Evolutionary conservation across 2,113 vertebrate genomes (phyloP).

Genomic region (Lagopus leucura): DNA sequence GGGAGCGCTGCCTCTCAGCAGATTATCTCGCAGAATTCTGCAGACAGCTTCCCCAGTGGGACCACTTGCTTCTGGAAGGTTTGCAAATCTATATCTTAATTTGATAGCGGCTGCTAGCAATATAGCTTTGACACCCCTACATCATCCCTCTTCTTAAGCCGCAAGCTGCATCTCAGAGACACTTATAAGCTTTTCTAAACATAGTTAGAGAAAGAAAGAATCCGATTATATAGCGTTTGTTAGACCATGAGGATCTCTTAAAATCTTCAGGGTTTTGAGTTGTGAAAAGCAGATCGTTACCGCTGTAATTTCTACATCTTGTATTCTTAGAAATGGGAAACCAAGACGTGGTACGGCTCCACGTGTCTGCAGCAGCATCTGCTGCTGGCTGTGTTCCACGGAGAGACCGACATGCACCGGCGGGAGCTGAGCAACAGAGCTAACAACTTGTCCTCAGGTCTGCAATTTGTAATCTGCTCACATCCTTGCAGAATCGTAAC

Average conservation of each 20-base stretch:
- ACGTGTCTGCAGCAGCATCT: background rate
- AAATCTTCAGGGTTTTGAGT: background rate
- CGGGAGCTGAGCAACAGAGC: background rate
- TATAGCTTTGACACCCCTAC: background rate
- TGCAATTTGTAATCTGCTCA: background rate
- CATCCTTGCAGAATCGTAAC: background rate
- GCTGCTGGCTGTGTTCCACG: fast-evolving
- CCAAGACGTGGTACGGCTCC: fast-evolving
- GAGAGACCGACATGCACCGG: fast-evolving
- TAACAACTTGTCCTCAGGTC: background rate
- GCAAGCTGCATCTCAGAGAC: background rate
- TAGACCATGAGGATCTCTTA: background rate
- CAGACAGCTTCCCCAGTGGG: background rate
- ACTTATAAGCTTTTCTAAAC: background rate
- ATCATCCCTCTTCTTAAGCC: background rate
- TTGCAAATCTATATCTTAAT: background rate
- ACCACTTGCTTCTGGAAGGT: background rate
- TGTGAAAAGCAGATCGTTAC: background rate
- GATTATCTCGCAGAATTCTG: background rate
- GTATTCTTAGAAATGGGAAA: background rate
- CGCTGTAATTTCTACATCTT: background rate
- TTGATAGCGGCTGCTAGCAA: background rate
- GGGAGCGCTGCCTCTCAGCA: background rate
- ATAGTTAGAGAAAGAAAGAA: background rate
- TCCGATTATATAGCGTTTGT: background rate